Evolutionary conservation across 2,113 vertebrate species (phyloP), one percentile per base, ranked within the genome.

Genomic region (Felis chaus): DNA sequence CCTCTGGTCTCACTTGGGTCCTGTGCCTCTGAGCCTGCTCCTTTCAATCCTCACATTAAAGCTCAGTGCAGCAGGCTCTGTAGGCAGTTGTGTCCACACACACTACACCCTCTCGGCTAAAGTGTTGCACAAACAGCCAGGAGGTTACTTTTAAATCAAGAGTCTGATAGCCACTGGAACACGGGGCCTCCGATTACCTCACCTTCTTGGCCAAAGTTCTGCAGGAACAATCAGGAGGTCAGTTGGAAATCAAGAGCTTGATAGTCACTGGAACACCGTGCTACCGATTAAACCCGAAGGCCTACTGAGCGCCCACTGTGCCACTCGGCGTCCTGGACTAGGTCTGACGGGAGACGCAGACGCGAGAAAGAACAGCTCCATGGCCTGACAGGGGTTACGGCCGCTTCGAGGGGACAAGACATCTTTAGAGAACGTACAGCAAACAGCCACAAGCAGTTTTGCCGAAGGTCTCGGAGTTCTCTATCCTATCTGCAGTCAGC

Each of bases 281-380:
- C 55, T 53, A 82, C 23, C 0, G 13, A 2, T 79, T 31, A 96
- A 94, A 57, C 45, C 31, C 41, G 14, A 39, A 71, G 80, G 48
- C 23, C 41, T 31, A 4, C 11, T 0, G 7, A 25, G 5, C 27
- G 12, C 57, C 16, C 0, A 0, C 76, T 1, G 29, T 16, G 33
- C 63, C 10, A 4, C 31, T 21, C 9, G 6, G 21, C 7, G 16
- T 87, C 41, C 57, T 9, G 1, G 1, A n/a, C 29, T n/a, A 45
- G 78, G 78, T 23, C 9, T 21, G 14, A 61, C 41, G 45, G 50
- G 53, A 73, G 76, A 41, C 0, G 3, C 31, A 48, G 39, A 18
- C 6, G 2, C 19, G 50, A 33, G 19, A 48, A 7, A 69, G 48
- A 82, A 50, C n/a, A 48, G 31, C 29, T 4, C 61, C 14, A 0